A percentile compares a stretch with the other conserved stretches of the same genome.
Conservation (phyloP, 2,888 invertebrate species). For the Operophtera brumata region DNA sequence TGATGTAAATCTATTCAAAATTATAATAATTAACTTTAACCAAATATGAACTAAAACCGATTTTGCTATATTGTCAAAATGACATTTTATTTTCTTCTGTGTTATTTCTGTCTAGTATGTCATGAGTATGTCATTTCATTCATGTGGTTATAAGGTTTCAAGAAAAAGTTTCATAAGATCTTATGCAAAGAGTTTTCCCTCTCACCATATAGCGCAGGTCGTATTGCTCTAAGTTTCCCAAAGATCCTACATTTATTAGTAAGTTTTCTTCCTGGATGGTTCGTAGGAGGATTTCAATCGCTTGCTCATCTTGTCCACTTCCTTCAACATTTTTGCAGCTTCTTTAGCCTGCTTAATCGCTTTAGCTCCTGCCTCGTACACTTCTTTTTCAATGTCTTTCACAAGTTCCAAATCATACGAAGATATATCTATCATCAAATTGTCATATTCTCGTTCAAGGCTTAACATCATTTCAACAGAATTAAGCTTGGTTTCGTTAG, state of each 20-base stretch:
- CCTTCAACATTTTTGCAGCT: slow-evolving; percentile 63
- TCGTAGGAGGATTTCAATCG: slow-evolving; percentile 66
- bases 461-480: slow-evolving; percentile 82
- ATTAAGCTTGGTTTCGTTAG: slow-evolving; percentile 81
- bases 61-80: slow-evolving; percentile 7
- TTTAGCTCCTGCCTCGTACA: slow-evolving; percentile 55
- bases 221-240: neutral
- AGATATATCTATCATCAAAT: slow-evolving; percentile 65
- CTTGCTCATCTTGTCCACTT: slow-evolving; percentile 66
- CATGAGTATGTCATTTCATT: too few relatives aligned
- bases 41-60: slow-evolving; percentile 3
- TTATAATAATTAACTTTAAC: slow-evolving; percentile 9
- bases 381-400: slow-evolving; percentile 65
- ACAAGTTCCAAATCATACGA: slow-evolving; percentile 60
- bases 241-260: slow-evolving; percentile 15
- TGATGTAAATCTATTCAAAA: slow-evolving; percentile 18
- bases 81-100: slow-evolving; percentile 6
- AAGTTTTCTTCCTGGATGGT: slow-evolving; percentile 47
- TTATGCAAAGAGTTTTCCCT: neutral
- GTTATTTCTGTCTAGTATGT: neutral
- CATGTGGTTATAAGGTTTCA: neutral
- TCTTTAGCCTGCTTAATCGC: slow-evolving; percentile 60
- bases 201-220: too few relatives aligned
- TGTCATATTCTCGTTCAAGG: slow-evolving; percentile 78
- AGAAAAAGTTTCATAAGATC: neutral